Conservation (phyloP, 2,113 vertebrate species). For the Heteronetta atricapilla region DNA sequence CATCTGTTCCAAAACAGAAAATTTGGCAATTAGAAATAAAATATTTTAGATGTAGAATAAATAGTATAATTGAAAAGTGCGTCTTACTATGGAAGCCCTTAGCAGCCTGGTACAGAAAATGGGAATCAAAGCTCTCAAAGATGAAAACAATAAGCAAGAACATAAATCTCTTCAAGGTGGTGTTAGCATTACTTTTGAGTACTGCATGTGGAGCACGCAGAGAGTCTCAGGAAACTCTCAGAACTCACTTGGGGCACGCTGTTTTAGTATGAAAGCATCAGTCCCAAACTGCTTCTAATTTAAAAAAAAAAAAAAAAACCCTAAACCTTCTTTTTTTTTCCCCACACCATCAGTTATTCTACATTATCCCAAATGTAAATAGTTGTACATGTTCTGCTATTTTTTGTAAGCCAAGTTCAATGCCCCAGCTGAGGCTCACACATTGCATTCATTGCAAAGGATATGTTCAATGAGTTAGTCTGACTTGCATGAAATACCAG, state of each 20-base stretch:
- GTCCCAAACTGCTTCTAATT: background rate
- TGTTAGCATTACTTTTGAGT: background rate
- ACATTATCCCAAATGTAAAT: background rate
- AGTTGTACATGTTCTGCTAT: background rate
- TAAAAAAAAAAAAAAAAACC: background rate
- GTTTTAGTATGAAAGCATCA: background rate
- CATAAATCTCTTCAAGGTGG: background rate
- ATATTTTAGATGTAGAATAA: background rate
- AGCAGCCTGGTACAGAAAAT: background rate
- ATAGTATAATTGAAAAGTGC: background rate
- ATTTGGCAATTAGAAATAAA: constrained; percentile 12
- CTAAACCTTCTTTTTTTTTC: background rate
- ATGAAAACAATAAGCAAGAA: background rate
- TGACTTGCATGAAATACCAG: background rate
- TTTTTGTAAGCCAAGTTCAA: background rate
- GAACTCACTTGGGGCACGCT: background rate
- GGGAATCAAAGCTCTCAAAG: background rate
- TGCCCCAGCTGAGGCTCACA: background rate
- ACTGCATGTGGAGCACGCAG: background rate
- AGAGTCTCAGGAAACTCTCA: background rate
- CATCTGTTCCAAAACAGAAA: constrained; percentile 21
- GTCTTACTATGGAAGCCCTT: background rate
- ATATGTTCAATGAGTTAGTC: background rate
- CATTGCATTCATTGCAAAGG: background rate
- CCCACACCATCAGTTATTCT: background rate